A percentile compares a stretch with the other conserved stretches of the same genome.
Evolutionary conservation across 2,113 vertebrate species (phyloP).

Genomic region (Lipotes vexillifer): DNA sequence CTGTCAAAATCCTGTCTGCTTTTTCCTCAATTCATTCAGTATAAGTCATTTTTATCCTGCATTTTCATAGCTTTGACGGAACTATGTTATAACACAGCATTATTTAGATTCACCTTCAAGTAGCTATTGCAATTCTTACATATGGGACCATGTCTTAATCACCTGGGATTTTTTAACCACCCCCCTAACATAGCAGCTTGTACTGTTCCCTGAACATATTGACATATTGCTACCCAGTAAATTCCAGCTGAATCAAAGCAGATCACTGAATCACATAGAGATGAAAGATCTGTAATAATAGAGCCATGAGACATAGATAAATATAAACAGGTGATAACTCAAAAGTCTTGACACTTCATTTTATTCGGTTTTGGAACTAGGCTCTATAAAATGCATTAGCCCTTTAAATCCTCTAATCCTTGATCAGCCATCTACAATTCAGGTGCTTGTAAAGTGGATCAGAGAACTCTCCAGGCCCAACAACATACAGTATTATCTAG

Average conservation of each 20-base stretch:
- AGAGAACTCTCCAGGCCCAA: background rate
- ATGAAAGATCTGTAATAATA: constrained; percentile 16
- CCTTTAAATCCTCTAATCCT: background rate
- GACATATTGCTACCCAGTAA: background rate
- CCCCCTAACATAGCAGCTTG: background rate
- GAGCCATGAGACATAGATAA: constrained; percentile 15
- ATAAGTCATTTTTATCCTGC: background rate
- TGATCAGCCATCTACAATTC: background rate
- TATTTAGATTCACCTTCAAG: background rate
- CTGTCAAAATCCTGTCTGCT: background rate
- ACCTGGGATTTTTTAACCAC: background rate
- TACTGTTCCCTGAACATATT: background rate
- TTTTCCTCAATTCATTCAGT: background rate
- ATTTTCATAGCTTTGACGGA: background rate
- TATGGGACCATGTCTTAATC: background rate
- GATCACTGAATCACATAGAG: background rate
- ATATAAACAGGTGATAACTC: background rate
- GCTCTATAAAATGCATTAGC: constrained; percentile 10
- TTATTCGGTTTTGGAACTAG: constrained; percentile 21
- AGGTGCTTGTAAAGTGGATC: background rate
- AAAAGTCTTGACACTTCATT: constrained; percentile 34
- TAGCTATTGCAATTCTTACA: background rate
- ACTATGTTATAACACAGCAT: background rate
- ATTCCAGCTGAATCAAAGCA: background rate
- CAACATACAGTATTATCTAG: too few relatives aligned